Evolutionary conservation across 2,113 vertebrate genomes (phyloP).

Genomic region (Columbina picui): DNA sequence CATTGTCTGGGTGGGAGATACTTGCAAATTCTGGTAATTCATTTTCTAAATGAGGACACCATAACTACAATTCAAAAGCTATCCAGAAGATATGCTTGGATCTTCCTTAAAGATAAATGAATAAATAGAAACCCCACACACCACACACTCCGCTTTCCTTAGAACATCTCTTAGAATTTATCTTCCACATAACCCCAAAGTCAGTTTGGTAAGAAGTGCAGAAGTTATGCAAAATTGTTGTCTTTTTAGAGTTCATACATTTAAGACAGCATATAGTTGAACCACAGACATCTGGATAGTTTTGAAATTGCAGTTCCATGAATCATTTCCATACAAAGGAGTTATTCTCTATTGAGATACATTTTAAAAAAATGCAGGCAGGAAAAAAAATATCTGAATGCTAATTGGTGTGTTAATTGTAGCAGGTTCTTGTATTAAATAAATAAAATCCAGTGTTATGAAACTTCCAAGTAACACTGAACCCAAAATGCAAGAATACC

Average conservation of each 20-base stretch:
- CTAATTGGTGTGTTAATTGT: not conserved
- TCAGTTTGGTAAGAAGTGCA: not conserved
- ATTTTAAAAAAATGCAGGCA: not conserved
- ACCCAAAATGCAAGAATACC: not conserved
- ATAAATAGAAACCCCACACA: too few relatives aligned
- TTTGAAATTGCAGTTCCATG: not conserved
- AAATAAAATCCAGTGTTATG: not conserved
- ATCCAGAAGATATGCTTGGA: not conserved
- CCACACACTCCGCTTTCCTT: not conserved
- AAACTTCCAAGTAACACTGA: not conserved
- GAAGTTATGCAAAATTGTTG: not conserved
- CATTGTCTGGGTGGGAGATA: not conserved
- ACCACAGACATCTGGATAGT: not conserved
- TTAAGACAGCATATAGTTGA: not conserved
- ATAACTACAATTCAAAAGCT: not conserved
- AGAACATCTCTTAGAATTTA: not conserved
- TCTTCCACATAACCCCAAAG: not conserved
- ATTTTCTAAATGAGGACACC: not conserved
- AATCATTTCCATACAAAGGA: not conserved
- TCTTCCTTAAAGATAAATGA: not conserved
- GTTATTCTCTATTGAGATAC: not conserved
- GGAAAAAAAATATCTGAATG: not conserved
- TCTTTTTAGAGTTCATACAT: not conserved
- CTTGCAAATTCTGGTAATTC: not conserved
- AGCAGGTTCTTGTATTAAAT: not conserved